Evolutionary conservation across 2,888 invertebrate species (phyloP).

Genomic region (Drosophila kuntzei): DNA sequence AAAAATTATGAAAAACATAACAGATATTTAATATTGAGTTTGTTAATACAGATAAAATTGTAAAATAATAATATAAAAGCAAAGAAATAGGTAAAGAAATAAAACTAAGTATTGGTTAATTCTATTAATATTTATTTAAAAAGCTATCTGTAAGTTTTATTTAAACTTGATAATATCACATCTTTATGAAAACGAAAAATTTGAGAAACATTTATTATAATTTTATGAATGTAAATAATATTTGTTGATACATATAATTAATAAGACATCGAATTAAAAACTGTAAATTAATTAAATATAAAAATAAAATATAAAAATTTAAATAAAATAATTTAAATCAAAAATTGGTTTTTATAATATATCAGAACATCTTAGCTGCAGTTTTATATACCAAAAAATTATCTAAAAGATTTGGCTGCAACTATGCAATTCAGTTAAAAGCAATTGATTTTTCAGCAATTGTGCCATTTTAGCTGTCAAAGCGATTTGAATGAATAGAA

Average conservation of each 20-base stretch:
- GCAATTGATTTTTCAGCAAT: neutral
- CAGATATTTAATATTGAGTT: neutral
- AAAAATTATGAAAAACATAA: neutral
- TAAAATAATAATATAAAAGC: slow-evolving; percentile 13
- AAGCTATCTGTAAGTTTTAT: no score
- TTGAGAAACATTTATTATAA: neutral
- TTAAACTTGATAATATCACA: no score
- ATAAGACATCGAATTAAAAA: no score
- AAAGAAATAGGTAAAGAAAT: no score
- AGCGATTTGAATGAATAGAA: slow-evolving; percentile 12
- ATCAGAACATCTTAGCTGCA: no score
- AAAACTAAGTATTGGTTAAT: no score
- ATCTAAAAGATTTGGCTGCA: neutral
- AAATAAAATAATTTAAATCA: neutral
- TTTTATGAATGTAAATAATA: no score
- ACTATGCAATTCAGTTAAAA: neutral
- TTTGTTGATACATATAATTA: no score
- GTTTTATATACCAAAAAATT: neutral
- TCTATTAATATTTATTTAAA: no score
- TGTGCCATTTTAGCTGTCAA: slow-evolving; percentile 1
- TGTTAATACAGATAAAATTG: neutral
- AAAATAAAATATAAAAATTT: neutral
- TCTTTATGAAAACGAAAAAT: no score
- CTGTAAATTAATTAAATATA: no score
- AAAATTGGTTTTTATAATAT: neutral